Base-by-base conservation (phyloP, 2,888 invertebrate species). In the Rhagophthalmus giganteus region DNA sequence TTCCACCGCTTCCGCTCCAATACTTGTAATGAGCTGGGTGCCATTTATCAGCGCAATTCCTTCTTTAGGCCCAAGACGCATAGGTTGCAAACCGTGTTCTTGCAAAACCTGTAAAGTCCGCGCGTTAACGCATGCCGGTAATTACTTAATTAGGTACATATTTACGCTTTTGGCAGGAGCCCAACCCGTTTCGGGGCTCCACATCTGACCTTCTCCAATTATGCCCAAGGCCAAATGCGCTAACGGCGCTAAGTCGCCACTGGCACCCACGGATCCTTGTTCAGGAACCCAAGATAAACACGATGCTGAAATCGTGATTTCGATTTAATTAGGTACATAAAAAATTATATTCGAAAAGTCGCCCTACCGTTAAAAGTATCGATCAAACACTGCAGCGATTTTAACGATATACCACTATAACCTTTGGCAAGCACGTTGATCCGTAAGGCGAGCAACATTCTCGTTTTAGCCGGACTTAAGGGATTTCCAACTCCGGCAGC, bases 261-360 rank as follows among this genome's bases (percentile, higher is more conserved):
- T 81, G 10, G 85, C 85, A 5, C 85, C 85, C 1, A 85, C 84
- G 0, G 83, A 83, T 0, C 85, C 85, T 69, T 86, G 82, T 64
- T 84, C 82, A 0, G 85, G 85, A 1, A 85, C 79, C 79, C 80
- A 83, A 0, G 85, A 79, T 14, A 86, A 73, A 60, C 84, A 85
- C 11, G 79, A 81, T 1, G 77, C 83, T 84, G 66, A 12, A 44
- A 44, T 24, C 7, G 7, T 24, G 7, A 24, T n/a, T n/a, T n/a
- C n/a, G n/a, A n/a, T n/a, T n/a, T n/a, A n/a, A n/a, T n/a, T n/a
- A n/a, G n/a, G n/a, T n/a, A n/a, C n/a, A n/a, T n/a, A n/a, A n/a
- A n/a, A n/a, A n/a, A n/a, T n/a, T n/a, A n/a, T n/a, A n/a, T n/a
- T n/a, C n/a, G n/a, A n/a, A n/a, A n/a, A n/a, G n/a, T n/a, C n/a